phyloP scores from a whole-genome alignment of 1,140 invertebrate species.

The Platorchestia sp. region DNA sequence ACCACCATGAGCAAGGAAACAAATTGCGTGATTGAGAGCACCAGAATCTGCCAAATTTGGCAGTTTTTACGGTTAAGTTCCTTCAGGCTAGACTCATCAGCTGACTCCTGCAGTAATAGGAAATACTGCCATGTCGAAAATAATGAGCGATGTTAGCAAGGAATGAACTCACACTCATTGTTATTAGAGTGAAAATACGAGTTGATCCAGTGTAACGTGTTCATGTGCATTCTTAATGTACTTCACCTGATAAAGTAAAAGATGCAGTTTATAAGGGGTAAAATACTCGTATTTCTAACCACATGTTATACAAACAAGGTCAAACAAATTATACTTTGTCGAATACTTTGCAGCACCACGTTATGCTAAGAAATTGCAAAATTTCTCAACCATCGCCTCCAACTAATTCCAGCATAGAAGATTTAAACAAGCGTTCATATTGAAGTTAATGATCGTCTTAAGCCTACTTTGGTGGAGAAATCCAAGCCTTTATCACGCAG shows the following conservation, averaged over 20 bases:
- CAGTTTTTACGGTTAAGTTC: neutral
- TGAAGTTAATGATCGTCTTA: neutral
- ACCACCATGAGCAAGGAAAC: neutral
- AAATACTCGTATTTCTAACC: neutral
- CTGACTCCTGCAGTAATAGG: neutral
- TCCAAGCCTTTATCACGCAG: neutral
- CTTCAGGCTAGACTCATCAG: neutral
- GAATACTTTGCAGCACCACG: neutral
- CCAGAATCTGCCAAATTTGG: neutral
- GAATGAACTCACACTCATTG: neutral
- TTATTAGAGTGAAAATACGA: neutral
- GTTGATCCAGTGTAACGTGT: neutral
- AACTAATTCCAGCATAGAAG: neutral
- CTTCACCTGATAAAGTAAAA: neutral
- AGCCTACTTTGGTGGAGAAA: neutral
- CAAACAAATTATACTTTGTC: neutral
- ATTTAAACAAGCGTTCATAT: neutral
- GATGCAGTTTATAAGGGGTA: neutral
- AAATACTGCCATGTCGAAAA: too few species aligned
- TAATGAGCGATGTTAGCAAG: neutral
- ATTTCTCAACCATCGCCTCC: neutral
- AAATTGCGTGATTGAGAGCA: neutral
- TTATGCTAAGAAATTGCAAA: neutral
- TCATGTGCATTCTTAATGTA: neutral
- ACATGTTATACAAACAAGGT: neutral